Base-by-base conservation (phyloP, 2,113 vertebrate species). In the Crotophaga sulcirostris region DNA sequence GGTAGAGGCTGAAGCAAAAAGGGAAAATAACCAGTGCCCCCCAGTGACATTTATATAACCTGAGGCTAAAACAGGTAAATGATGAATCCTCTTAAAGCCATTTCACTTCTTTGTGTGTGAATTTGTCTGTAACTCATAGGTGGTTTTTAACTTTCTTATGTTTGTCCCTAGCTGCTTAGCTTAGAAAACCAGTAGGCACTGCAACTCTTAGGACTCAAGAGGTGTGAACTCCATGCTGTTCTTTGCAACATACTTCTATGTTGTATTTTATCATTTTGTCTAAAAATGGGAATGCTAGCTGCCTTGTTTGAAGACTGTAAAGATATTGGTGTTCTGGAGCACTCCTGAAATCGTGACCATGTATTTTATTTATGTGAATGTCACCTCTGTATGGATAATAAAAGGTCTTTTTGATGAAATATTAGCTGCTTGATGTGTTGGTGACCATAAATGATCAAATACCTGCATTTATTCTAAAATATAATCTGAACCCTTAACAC, bases 21-120 rank as follows among this genome's bases (percentile, higher is more conserved):
- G 42, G 49, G 79, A 49, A 84, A 51, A 75, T 58, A 85, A 76
- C 64, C 47, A 58, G 25, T 58, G 36, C 4, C 6, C 56, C 17
- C 70, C 84, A 73, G 42, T 52, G 63, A 76, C 73, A 82, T 88
- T 94, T 94, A 21, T 95, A 47, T 85, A 79, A 75, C 72, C 79
- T 69, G 85, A 72, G 72, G 91, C 60, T 91, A 52, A 76, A 87
- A 17, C 63, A 60, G 54, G 67, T 73, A 89, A 93, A 94, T 79
- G 49, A 59, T 88, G 49, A 76, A 49, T 83, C n/a, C 31, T 68
- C 21, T 78, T 93, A 59, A 87, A 90, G 49, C 69, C 1, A 11
- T 91, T 93, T 89, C 33, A 55, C 45, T 47, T 93, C 47, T 42
- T 76, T 5, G 3, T 60, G 29, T 68, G 44, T 90, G 73, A 69